phyloP scores from a whole-genome alignment of 2,888 invertebrate species.

The Entomobrya multifasciata region DNA sequence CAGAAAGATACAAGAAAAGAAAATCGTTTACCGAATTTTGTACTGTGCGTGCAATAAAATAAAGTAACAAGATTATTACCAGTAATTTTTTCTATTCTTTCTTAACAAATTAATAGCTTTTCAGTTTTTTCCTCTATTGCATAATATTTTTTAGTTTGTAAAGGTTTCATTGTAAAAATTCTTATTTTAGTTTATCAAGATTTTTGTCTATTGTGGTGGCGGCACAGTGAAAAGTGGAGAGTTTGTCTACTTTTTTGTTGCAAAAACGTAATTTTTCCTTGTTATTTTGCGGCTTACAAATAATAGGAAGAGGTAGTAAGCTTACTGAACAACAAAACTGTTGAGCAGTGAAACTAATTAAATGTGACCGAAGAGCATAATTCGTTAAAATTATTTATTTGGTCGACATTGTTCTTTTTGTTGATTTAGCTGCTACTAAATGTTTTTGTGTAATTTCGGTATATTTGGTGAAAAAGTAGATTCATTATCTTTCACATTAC shows the following conservation, averaged over 20 bases:
- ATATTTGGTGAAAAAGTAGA: too few relatives aligned
- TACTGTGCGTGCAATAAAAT: not conserved
- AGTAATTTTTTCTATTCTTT: not conserved
- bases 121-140: slow-evolving; percentile 28
- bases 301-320: too few relatives aligned
- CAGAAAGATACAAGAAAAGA: not conserved
- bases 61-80: not conserved
- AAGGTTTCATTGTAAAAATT: slow-evolving; percentile 12
- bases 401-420: not conserved
- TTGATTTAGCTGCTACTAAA: not conserved
- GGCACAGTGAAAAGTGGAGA: too few relatives aligned
- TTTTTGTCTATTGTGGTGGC: not conserved
- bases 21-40: slow-evolving; percentile 42
- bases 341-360: not conserved
- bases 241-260: too few relatives aligned
- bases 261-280: not conserved
- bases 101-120: not conserved
- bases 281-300: too few relatives aligned
- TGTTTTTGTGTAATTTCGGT: too few relatives aligned
- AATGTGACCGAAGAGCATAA: not conserved
- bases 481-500: too few relatives aligned
- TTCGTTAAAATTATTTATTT: not conserved
- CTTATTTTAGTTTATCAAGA: not conserved
- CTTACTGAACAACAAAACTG: too few relatives aligned
- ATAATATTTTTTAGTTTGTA: not conserved